phyloP scores from a whole-genome alignment of 2,113 vertebrate species.

The Chlorodrepanis virens region DNA sequence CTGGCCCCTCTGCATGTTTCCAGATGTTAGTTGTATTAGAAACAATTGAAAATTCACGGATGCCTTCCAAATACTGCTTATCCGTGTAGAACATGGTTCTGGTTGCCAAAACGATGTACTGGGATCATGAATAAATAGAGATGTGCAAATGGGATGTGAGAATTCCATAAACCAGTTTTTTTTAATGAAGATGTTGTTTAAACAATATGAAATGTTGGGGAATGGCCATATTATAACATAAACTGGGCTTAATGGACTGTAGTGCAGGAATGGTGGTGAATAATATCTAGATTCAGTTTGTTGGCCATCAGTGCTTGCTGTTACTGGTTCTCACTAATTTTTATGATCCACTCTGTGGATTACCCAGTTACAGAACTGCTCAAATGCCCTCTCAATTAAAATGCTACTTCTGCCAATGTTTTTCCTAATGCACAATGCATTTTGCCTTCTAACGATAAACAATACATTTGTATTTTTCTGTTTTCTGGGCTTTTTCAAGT shows the following conservation, averaged over 20 bases:
- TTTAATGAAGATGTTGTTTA: not conserved
- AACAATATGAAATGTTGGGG: not conserved
- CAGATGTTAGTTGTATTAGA: constrained; percentile 6
- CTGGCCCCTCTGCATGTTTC: not conserved
- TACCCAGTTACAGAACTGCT: not conserved
- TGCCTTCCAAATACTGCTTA: constrained; percentile 2
- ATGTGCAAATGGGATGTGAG: not conserved
- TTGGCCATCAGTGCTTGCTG: not conserved
- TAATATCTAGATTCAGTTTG: not conserved
- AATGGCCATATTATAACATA: not conserved
- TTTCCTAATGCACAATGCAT: not conserved
- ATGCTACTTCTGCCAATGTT: not conserved
- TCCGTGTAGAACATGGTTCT: not conserved
- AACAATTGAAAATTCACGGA: not conserved
- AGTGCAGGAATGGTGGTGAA: not conserved
- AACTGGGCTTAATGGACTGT: not conserved
- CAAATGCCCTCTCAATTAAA: not conserved
- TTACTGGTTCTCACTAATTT: not conserved
- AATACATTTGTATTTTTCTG: not conserved
- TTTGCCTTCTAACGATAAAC: not conserved
- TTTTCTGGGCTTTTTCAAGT: not conserved
- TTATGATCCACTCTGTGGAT: not conserved
- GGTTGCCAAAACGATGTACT: not conserved
- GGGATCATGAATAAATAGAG: not conserved
- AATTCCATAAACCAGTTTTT: not conserved